phyloP scores from a whole-genome alignment of 2,888 invertebrate genomes.

The Lacanobia oleracea region DNA sequence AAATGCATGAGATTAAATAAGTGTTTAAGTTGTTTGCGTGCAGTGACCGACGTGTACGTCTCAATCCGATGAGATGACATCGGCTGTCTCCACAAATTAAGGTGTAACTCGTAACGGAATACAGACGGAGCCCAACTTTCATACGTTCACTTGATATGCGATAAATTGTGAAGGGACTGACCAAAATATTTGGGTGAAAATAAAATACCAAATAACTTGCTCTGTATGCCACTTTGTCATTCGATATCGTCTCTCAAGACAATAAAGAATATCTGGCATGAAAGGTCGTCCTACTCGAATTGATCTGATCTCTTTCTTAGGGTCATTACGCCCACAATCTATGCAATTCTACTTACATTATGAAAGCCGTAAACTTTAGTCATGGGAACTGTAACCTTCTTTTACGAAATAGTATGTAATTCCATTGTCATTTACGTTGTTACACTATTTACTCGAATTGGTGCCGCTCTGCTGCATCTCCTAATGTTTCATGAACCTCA shows the following conservation, averaged over 20 bases:
- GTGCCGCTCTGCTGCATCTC: constrained; percentile 69
- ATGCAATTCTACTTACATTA: constrained; percentile 46
- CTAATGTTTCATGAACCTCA: constrained; percentile 68
- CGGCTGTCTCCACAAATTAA: constrained; percentile 76
- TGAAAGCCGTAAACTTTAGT: constrained; percentile 59
- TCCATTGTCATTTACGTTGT: constrained; percentile 71
- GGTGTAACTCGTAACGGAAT: constrained; percentile 69
- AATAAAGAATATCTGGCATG: constrained; percentile 43
- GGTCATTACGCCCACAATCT: constrained; percentile 46
- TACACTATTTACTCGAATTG: constrained; percentile 67
- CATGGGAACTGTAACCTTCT: constrained; percentile 63
- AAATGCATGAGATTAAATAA: constrained; percentile 78
- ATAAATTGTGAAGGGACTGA: constrained; percentile 73
- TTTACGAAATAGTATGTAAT: constrained; percentile 65
- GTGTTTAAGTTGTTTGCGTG: constrained; percentile 74
- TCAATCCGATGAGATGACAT: constrained; percentile 79
- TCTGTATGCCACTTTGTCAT: constrained; percentile 51
- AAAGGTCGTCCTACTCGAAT: constrained; percentile 33
- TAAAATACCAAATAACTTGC: constrained; percentile 48
- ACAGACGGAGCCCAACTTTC: constrained; percentile 68
- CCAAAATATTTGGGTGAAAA: constrained; percentile 71
- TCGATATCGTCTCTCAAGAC: constrained; percentile 41
- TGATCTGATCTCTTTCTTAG: constrained; percentile 46
- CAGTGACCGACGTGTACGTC: constrained; percentile 72
- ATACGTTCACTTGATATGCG: constrained; percentile 69